Percentiles rank a stretch among this genome's conserved stretches.
phyloP scores from a whole-genome alignment of 2,888 invertebrate species.

The Zygothrica quintamaculata region DNA sequence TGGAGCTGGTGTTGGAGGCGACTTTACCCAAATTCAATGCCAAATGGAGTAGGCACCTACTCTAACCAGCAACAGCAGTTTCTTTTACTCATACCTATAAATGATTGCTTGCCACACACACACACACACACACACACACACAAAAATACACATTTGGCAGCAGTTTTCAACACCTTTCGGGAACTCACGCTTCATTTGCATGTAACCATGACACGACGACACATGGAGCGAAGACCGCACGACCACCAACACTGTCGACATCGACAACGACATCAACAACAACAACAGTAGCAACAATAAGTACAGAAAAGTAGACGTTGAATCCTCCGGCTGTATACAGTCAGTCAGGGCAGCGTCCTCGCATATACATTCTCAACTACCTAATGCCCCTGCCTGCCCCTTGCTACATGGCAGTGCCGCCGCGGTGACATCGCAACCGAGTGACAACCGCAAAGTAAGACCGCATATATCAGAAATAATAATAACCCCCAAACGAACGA shows the following conservation, averaged over 20 bases:
- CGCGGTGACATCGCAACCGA: conserved; percentile 63
- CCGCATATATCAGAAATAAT: conserved; percentile 80
- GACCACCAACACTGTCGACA: conserved; percentile 44
- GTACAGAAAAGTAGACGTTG: conserved; percentile 6
- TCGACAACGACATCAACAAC: conserved; percentile 2
- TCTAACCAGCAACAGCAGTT: background rate
- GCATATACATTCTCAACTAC: conserved; percentile 1
- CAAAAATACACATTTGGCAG: conserved; percentile 47
- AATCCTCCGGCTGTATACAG: conserved; percentile 42
- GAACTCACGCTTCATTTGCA: conserved; percentile 82
- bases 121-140: conserved; percentile 19
- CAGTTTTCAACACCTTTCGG: conserved; percentile 79
- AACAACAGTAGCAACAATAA: conserved; percentile 23
- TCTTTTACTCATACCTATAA: no score
- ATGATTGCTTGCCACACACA: conserved; percentile 15
- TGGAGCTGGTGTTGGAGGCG: no score
- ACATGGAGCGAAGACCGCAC: conserved; percentile 52
- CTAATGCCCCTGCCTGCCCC: no score
- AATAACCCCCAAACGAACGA: conserved; percentile 61
- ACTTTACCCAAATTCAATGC: conserved; percentile 58
- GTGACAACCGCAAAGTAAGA: conserved; percentile 79
- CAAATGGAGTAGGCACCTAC: conserved; percentile 16
- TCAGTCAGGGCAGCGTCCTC: conserved; percentile 3
- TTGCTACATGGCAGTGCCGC: conserved; percentile 9
- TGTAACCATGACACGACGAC: conserved; percentile 69